Percentiles rank a stretch among this genome's conserved stretches.
These are phyloP conservation scores for Tamias sibiricus DNA, from an alignment of 2,113 vertebrate genomes.

Conservation along the genomic window DNA sequence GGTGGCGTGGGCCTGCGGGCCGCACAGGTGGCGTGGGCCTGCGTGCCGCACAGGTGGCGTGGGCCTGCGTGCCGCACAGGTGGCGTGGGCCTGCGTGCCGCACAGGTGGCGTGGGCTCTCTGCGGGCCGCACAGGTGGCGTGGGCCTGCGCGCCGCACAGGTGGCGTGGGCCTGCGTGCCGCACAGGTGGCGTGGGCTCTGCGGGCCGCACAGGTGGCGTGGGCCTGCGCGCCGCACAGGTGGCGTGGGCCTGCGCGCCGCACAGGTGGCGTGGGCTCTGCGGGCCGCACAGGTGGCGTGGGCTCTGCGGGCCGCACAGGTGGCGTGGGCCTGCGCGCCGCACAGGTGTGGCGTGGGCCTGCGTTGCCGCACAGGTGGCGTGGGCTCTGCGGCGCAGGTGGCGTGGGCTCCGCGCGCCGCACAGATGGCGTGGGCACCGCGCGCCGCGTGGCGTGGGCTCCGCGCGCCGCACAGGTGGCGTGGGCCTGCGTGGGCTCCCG, in stretches of 20 bases:
- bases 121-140: fast-evolving
- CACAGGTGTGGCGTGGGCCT: neutral
- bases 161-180: neutral
- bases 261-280: neutral
- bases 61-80: neutral
- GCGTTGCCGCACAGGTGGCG: fast-evolving
- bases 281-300: fast-evolving
- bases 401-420: fast-evolving
- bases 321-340: too few relatives aligned
- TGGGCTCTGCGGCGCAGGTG: too few relatives aligned
- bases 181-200: neutral
- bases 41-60: fast-evolving
- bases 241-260: fast-evolving
- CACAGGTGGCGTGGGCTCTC: neutral
- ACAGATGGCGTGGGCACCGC: too few relatives aligned
- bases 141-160: neutral
- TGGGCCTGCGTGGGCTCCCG: too few relatives aligned
- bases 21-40: fast-evolving
- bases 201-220: too few relatives aligned
- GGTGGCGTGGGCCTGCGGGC: neutral
- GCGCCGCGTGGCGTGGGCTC: neutral
- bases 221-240: neutral
- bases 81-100: fast-evolving
- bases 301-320: too few relatives aligned
- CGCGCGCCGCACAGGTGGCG: fast-evolving